Conservation (phyloP, 2,888 invertebrate genomes). For the Helicoverpa assulta region DNA sequence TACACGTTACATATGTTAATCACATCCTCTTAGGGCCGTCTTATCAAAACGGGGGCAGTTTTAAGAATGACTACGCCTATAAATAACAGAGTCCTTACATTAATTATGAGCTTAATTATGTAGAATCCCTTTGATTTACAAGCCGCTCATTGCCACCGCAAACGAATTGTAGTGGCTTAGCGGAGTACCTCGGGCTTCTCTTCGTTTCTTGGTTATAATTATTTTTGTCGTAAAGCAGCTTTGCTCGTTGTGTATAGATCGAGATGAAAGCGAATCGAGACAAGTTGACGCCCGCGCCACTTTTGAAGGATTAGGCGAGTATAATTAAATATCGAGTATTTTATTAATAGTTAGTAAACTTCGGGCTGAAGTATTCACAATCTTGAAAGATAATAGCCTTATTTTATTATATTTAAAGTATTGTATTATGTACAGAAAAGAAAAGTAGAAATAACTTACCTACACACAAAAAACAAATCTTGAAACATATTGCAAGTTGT, state of each 20-base stretch:
- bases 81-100: constrained; percentile 89
- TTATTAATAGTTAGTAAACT: no score
- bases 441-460: no score
- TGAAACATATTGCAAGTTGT: no score
- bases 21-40: constrained; percentile 78
- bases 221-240: constrained; percentile 85
- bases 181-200: constrained; percentile 82
- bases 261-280: constrained; percentile 88
- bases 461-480: no score
- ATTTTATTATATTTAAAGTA: no score
- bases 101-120: constrained; percentile 90
- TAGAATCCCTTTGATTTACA: constrained; percentile 90
- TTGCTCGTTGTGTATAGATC: constrained; percentile 72
- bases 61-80: constrained; percentile 88
- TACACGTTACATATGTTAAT: constrained; percentile 85
- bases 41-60: constrained; percentile 88
- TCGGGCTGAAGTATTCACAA: no score
- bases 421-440: no score
- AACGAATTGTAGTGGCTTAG: constrained; percentile 89
- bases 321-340: no score
- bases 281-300: constrained; percentile 82
- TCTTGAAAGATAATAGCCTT: no score
- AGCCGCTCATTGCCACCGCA: constrained; percentile 88
- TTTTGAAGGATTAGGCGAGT: constrained; percentile 82
- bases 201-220: constrained; percentile 83